Evolutionary conservation across 2,113 vertebrate species (phyloP).

Genomic region (Chloropsis cyanopogon): DNA sequence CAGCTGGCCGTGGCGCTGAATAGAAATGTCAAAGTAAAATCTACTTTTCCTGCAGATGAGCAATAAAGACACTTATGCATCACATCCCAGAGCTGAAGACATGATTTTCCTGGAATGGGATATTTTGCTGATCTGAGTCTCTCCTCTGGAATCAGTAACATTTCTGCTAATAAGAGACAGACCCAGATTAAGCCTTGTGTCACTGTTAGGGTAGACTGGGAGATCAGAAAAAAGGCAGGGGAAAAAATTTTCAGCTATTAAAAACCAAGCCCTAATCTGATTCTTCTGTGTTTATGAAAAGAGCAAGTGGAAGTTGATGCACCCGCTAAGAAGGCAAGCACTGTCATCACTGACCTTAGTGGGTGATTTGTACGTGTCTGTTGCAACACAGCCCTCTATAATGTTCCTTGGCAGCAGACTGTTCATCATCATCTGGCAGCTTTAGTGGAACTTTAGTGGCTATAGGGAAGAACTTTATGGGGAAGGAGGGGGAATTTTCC

Average conservation of each 20-base stretch:
- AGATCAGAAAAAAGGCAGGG: neutral
- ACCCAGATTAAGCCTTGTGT: neutral
- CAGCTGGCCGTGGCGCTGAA: neutral
- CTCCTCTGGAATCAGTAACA: neutral
- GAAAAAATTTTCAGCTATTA: neutral
- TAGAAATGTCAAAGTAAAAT: constrained; percentile 2
- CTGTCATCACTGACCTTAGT: neutral
- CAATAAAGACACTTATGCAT: neutral
- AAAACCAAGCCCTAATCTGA: neutral
- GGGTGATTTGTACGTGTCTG: neutral
- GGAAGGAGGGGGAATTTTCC: neutral
- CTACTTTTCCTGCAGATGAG: neutral
- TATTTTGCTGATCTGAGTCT: neutral
- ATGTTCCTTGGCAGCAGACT: neutral
- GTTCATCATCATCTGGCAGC: neutral
- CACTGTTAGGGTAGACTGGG: neutral
- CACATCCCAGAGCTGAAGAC: neutral
- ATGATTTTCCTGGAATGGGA: neutral
- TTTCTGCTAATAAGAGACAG: neutral
- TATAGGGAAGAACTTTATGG: neutral
- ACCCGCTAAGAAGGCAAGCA: neutral
- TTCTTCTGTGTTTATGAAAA: neutral
- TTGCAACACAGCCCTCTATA: neutral
- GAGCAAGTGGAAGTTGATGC: neutral
- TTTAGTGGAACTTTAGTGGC: neutral